Evolutionary conservation across 2,113 vertebrate species (phyloP).

Genomic region (Aptenodytes forsteri): DNA sequence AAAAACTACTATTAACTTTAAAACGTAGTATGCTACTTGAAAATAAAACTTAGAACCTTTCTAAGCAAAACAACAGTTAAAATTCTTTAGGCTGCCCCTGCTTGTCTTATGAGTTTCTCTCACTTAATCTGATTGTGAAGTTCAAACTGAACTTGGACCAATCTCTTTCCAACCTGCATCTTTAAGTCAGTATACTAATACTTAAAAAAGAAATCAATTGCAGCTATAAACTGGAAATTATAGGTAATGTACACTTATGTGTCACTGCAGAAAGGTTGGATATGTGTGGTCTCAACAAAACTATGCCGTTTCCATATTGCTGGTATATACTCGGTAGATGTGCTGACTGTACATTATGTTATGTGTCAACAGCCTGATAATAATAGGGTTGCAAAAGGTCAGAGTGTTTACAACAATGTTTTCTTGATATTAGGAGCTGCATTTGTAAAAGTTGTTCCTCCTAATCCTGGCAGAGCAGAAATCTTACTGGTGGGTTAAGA

Average conservation of each 20-base stretch:
- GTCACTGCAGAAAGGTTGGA: not conserved
- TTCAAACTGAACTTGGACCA: not conserved
- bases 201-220: not conserved
- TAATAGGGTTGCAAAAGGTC: not conserved
- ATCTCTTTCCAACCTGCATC: not conserved
- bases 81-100: not conserved
- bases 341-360: not conserved
- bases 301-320: not conserved
- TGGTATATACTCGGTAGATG: too few relatives aligned
- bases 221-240: not conserved
- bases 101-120: not conserved
- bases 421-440: not conserved
- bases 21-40: not conserved
- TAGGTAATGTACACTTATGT: not conserved
- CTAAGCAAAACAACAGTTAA: not conserved
- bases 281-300: not conserved
- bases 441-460: not conserved
- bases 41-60: not conserved
- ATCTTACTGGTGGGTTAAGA: not conserved
- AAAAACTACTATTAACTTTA: not conserved
- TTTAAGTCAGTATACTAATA: not conserved
- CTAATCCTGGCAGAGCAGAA: not conserved
- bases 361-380: not conserved
- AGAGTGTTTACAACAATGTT: not conserved
- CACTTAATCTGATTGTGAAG: not conserved